These are phyloP conservation scores for Mya arenaria DNA, from an alignment of 1,140 invertebrate genomes.

Conservation along the genomic window DNA sequence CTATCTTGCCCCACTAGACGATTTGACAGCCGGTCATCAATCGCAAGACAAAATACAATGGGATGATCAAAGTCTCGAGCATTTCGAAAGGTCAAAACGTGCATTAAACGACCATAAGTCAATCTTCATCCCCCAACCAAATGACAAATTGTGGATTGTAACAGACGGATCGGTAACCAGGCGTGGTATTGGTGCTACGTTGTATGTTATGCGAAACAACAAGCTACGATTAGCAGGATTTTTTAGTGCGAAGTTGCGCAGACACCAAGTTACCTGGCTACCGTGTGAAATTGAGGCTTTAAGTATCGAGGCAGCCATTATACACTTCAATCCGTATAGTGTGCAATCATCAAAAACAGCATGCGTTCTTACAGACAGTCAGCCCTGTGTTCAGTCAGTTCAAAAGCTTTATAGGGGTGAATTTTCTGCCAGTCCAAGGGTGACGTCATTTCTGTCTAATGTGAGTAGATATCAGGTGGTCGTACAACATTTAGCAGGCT, in stretches of 20 bases:
- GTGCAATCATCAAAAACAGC: constrained; percentile 50
- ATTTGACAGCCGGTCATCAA: constrained; percentile 1
- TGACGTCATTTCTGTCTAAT: constrained; percentile 55
- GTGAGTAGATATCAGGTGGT: constrained; percentile 39
- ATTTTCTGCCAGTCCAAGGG: constrained; percentile 56
- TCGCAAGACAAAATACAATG: constrained; percentile 46
- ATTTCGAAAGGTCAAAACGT: constrained; percentile 23
- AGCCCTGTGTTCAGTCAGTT: constrained; percentile 52
- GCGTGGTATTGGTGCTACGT: constrained; percentile 37
- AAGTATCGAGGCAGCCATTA: constrained; percentile 15
- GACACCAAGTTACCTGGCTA: constrained; percentile 29
- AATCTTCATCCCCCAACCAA: not conserved
- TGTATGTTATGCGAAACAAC: constrained; percentile 43
- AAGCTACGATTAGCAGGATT: constrained; percentile 48
- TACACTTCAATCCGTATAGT: constrained; percentile 60
- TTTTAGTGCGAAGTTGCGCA: constrained; percentile 53
- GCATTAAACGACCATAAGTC: constrained; percentile 6
- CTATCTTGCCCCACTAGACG: constrained; percentile 17
- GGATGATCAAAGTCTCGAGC: constrained; percentile 9
- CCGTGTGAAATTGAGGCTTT: constrained; percentile 34
- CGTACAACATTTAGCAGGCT: constrained; percentile 23
- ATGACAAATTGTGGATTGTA: constrained; percentile 58
- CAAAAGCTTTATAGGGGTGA: constrained; percentile 50
- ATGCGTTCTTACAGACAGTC: constrained; percentile 60
- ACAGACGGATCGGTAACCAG: constrained; percentile 54